Conservation (phyloP, 2,888 invertebrate genomes). For the Eilema caniola region DNA sequence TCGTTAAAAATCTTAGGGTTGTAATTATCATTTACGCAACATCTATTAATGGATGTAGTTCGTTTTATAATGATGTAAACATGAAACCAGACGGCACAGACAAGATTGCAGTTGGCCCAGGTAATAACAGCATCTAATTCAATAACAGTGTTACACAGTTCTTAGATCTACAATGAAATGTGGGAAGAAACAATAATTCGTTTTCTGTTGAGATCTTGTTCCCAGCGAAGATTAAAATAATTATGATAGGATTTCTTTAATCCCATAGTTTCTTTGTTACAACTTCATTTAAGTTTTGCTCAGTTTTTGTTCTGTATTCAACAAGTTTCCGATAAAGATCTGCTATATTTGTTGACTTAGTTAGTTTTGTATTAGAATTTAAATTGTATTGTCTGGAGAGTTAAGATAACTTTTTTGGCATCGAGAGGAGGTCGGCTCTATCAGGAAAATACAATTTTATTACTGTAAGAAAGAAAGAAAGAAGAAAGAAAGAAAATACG, state of each 20-base stretch:
- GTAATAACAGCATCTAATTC: neutral
- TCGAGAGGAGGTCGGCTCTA: too few relatives aligned
- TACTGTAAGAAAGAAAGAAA: too few relatives aligned
- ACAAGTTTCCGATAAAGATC: slow-evolving; percentile 1
- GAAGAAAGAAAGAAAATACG: too few relatives aligned
- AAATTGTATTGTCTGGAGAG: too few relatives aligned
- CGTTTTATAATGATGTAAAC: neutral
- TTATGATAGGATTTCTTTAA: slow-evolving; percentile 16
- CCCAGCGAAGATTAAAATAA: slow-evolving; percentile 10
- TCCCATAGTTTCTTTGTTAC: slow-evolving; percentile 22
- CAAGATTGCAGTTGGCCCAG: neutral
- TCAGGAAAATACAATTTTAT: too few relatives aligned
- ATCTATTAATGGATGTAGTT: neutral
- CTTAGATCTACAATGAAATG: slow-evolving; percentile 9
- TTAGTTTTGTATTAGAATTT: neutral
- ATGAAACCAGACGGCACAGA: neutral
- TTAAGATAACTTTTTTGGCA: too few relatives aligned
- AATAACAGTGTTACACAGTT: slow-evolving; percentile 8
- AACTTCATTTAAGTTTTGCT: neutral
- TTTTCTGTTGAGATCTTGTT: slow-evolving; percentile 15
- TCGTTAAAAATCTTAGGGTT: neutral
- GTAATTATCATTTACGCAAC: neutral
- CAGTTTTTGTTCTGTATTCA: slow-evolving; percentile 11
- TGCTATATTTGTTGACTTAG: neutral
- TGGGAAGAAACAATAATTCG: slow-evolving; percentile 11